These are phyloP conservation scores for Sogatella furcifera DNA, from an alignment of 1,140 invertebrate genomes.

Conservation along the genomic window DNA sequence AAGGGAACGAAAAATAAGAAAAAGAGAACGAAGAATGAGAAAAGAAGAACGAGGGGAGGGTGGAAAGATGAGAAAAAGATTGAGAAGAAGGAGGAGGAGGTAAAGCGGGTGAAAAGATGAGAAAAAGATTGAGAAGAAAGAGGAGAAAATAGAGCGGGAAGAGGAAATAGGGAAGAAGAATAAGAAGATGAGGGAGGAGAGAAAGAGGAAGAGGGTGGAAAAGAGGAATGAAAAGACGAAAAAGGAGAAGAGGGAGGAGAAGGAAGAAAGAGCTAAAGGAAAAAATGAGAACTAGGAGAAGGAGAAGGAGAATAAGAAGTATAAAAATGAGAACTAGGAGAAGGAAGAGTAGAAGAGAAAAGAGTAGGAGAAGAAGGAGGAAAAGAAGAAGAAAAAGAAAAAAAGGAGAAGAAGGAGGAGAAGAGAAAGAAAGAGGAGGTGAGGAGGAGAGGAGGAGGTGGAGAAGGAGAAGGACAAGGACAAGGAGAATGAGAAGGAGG, in stretches of 20 bases:
- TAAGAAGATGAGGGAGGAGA: background rate
- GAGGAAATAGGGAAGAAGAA: background rate
- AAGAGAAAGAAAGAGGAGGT: no score
- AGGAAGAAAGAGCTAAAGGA: background rate
- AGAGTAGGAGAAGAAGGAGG: background rate
- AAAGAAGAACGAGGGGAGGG: background rate
- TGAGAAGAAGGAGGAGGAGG: background rate
- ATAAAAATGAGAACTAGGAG: background rate
- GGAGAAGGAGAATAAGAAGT: background rate
- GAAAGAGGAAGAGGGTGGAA: background rate
- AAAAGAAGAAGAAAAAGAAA: background rate
- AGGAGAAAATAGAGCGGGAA: background rate
- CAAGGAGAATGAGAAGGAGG: background rate
- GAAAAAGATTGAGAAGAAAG: background rate
- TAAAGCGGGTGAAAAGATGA: background rate
- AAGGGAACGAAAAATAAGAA: background rate
- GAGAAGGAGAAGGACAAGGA: background rate
- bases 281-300: background rate
- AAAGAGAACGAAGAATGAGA: background rate
- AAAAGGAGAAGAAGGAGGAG: background rate
- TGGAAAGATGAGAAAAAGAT: background rate
- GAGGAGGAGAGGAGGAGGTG: background rate
- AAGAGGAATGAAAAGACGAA: background rate
- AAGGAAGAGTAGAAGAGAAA: background rate
- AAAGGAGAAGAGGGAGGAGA: constrained; percentile 1